phyloP scores from a whole-genome alignment of 37 sponge, comb jelly and placozoan genomes.

The Halisarca cf. caerulea region DNA sequence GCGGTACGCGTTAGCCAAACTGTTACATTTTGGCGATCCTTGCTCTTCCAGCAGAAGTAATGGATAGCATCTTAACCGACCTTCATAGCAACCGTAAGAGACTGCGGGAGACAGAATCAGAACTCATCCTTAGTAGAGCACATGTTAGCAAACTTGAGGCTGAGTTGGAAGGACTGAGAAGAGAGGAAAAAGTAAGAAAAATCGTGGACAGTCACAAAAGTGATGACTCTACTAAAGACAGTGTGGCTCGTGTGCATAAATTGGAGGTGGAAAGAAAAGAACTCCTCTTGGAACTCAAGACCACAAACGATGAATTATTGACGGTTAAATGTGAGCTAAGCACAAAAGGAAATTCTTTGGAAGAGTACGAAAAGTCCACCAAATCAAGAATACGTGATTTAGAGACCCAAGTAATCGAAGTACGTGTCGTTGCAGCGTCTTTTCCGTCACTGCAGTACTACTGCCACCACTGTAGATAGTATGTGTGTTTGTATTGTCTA shows the following conservation, averaged over 20 bases:
- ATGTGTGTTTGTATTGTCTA: too few species aligned
- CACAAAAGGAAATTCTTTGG: neutral
- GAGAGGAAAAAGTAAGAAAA: neutral
- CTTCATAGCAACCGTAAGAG: neutral
- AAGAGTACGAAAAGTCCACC: neutral
- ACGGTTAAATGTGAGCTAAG: neutral
- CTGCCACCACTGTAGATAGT: too few species aligned
- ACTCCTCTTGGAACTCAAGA: neutral
- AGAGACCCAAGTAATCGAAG: neutral
- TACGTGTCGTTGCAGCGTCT: too few species aligned
- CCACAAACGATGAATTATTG: constrained; percentile 16
- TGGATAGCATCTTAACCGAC: too few species aligned
- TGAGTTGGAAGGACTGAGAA: neutral
- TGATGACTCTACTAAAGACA: neutral
- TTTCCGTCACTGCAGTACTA: too few species aligned
- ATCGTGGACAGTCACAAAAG: neutral
- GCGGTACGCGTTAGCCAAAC: too few species aligned
- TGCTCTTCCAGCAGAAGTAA: too few species aligned
- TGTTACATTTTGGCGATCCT: too few species aligned
- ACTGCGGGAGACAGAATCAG: constrained; percentile 7
- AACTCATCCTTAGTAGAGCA: neutral
- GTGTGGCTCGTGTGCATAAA: constrained; percentile 27
- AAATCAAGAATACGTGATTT: neutral
- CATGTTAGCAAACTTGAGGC: constrained; percentile 5
- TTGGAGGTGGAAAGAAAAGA: constrained; percentile 35